These are phyloP conservation scores for Podotricha telesiphe DNA, from an alignment of 2,888 invertebrate species.

Conservation along the genomic window DNA sequence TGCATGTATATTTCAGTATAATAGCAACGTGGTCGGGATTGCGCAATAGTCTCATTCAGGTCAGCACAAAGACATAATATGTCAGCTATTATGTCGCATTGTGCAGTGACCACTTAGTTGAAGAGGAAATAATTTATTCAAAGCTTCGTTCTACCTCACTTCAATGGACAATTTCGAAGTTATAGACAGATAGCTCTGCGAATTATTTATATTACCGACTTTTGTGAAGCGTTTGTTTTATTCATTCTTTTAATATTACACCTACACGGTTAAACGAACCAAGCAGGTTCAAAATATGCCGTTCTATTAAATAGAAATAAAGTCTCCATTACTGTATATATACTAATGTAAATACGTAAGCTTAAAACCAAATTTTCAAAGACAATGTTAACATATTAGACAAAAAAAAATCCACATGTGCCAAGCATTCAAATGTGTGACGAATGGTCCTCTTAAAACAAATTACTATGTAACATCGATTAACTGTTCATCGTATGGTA, in stretches of 20 bases:
- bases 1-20: conserved; percentile 31
- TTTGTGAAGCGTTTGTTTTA: not conserved
- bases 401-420: conserved; percentile 31
- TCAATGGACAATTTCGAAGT: conserved; percentile 48
- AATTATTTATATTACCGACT: conserved; percentile 27
- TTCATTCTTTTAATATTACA: too few species aligned
- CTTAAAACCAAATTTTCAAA: not conserved
- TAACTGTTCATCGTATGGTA: conserved; percentile 66
- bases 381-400: not conserved
- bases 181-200: conserved; percentile 38
- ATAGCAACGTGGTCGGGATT: conserved; percentile 53
- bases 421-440: conserved; percentile 30
- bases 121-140: conserved; percentile 79
- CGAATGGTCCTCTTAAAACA: conserved; percentile 43
- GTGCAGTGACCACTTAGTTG: conserved; percentile 72
- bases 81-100: conserved; percentile 74
- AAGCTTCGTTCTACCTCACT: conserved; percentile 55
- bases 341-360: not conserved
- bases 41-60: conserved; percentile 61
- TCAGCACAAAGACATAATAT: conserved; percentile 64
- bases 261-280: too few species aligned
- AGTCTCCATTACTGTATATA: not conserved
- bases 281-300: too few species aligned
- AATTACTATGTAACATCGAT: conserved; percentile 75
- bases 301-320: too few species aligned